Percentiles rank a stretch among this genome's conserved stretches.
Conservation (phyloP, 1,140 invertebrate genomes). For the Panagrolaimus sp. region DNA sequence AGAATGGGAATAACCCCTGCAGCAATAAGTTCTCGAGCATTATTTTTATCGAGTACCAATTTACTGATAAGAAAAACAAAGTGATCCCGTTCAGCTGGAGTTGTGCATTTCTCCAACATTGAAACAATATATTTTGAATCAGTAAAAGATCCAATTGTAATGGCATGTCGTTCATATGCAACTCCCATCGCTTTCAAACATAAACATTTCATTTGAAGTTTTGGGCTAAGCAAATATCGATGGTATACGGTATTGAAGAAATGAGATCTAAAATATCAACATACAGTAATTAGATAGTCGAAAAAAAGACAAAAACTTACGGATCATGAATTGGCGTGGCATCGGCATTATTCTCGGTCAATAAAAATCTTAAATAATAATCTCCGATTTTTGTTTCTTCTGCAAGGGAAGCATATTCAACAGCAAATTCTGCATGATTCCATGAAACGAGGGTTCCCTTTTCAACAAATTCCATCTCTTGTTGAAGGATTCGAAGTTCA, state of each 20-base stretch:
- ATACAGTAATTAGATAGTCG: slow-evolving; percentile 30
- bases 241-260: slow-evolving; percentile 99
- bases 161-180: slow-evolving; percentile 87
- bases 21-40: slow-evolving; percentile 84
- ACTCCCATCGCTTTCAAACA: slow-evolving; percentile 91
- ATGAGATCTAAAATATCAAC: slow-evolving; percentile 67
- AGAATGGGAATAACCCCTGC: slow-evolving; percentile 76
- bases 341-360: slow-evolving; percentile 78
- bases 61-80: slow-evolving; percentile 68
- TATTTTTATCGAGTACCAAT: slow-evolving; percentile 66
- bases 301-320: slow-evolving; percentile 64
- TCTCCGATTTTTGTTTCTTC: slow-evolving; percentile 97
- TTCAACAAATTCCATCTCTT: slow-evolving; percentile 77
- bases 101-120: slow-evolving; percentile 74
- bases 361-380: slow-evolving; percentile 86
- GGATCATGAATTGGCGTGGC: slow-evolving; percentile 79
- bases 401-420: slow-evolving; percentile 81
- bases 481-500: slow-evolving; percentile 81
- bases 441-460: slow-evolving; percentile 70
- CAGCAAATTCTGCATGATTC: slow-evolving; percentile 83
- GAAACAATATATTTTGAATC: slow-evolving; percentile 92
- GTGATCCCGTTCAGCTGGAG: slow-evolving; percentile 51
- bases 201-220: slow-evolving; percentile 86
- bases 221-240: slow-evolving; percentile 81
- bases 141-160: slow-evolving; percentile 92